Evolutionary conservation across 2,888 invertebrate species (phyloP), one percentile per base, ranked within the genome.

Genomic region (Scaptomyza polygonia): DNA sequence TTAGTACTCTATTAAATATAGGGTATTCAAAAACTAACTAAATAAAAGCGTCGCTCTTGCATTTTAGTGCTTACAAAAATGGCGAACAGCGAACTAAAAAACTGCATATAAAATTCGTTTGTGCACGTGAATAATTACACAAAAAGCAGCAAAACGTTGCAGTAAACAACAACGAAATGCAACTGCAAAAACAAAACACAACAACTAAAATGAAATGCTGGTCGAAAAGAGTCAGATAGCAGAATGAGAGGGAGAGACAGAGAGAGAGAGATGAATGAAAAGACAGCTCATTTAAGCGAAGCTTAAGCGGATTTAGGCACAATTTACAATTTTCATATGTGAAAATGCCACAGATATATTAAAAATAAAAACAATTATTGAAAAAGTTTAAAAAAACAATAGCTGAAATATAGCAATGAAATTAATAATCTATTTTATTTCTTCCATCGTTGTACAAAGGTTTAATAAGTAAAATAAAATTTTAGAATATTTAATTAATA

Each of bases 51-150:
- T 62, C 30, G 56, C 57, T 57, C 18, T 32, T 32, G 39, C 48
- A 55, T 58, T 71, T 74, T 55, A 53, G 66, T 58, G 57, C 55
- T 59, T 52, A 53, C 49, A 68, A 67, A 61, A 65, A 68, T 47
- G 49, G 30, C 27, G 30, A 45, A 42, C 43, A 62, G 45, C 55
- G 64, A 32, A 67, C 55, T 61, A 39, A 59, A 57, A 74, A 67
- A 52, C 27, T 43, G 59, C 39, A 68, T 49, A 54, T 52, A 67
- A 77, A 77, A 77, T 77, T 69, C 61, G 73, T 63, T 72, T 77
- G 67, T 63, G 72, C 72, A 77, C 69, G 77, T 82, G 84, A 86
- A 83, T 77, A 86, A 84, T 81, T 81, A 72, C 81, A 75, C 61
- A 84, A 84, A 81, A 75, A 69, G 69, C 67, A 62, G 57, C 62